These are phyloP conservation scores for Atherinosoma microstoma DNA, from an alignment of 2,797 vertebrate species.

Conservation along the genomic window DNA sequence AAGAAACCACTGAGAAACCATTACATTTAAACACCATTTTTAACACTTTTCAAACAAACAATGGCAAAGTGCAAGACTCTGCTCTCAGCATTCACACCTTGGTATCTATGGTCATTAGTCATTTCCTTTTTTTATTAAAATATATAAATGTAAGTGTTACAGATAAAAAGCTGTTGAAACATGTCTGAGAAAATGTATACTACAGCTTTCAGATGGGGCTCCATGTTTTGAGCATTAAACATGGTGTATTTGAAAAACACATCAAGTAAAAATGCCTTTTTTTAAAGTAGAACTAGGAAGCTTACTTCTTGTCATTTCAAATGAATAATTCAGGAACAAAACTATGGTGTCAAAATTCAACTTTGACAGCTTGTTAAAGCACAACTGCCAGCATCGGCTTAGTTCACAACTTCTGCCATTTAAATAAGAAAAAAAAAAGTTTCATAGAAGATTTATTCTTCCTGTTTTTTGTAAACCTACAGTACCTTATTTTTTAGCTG, in stretches of 20 bases:
- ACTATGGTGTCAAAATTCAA: not conserved
- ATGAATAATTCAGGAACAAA: not conserved
- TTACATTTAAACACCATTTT: slow-evolving; percentile 69
- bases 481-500: slow-evolving; percentile 19
- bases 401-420: not conserved
- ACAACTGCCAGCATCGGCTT: slow-evolving; percentile 5
- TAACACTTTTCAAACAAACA: slow-evolving; percentile 38
- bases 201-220: not conserved
- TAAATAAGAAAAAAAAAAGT: not conserved
- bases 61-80: slow-evolving; percentile 42
- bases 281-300: not conserved
- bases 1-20: slow-evolving; percentile 77
- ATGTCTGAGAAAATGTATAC: not conserved
- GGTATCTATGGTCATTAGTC: slow-evolving; percentile 47
- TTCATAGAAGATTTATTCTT: slow-evolving; percentile 15
- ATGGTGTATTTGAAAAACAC: not conserved
- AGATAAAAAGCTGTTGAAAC: not conserved
- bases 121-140: slow-evolving; percentile 50
- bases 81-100: slow-evolving; percentile 57
- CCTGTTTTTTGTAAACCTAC: slow-evolving; percentile 12
- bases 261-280: not conserved
- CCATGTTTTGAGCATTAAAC: not conserved
- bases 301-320: slow-evolving; percentile 11
- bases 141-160: slow-evolving; percentile 28
- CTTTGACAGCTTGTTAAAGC: not conserved